Conservation (phyloP, 1,140 invertebrate species). For the Hylyphantes graminicola region DNA sequence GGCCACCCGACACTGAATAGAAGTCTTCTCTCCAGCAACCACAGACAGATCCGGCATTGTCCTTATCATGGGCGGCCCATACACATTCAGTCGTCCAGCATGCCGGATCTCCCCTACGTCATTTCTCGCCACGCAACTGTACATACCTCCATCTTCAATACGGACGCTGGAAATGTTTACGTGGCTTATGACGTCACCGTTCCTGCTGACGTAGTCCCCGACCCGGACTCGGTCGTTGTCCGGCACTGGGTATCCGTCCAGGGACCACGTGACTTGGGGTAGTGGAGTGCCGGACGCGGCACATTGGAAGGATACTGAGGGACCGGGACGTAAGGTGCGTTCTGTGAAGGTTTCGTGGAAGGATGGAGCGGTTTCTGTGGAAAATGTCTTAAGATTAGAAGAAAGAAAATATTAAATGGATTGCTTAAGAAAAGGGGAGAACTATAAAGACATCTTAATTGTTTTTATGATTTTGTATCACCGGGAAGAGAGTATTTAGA, state of each 20-base stretch:
- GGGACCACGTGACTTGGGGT: slow-evolving; percentile 61
- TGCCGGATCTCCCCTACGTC: slow-evolving; percentile 91
- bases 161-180: slow-evolving; percentile 92
- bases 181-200: slow-evolving; percentile 91
- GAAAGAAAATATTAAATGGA: too few species aligned
- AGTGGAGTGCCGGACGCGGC: slow-evolving; percentile 60
- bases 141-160: slow-evolving; percentile 92
- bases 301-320: slow-evolving; percentile 61
- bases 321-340: slow-evolving; percentile 33
- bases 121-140: slow-evolving; percentile 89
- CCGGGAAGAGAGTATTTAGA: too few species aligned
- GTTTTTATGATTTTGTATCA: too few species aligned
- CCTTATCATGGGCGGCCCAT: slow-evolving; percentile 87
- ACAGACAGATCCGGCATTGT: slow-evolving; percentile 80
- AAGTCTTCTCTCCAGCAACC: slow-evolving; percentile 88
- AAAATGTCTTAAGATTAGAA: too few species aligned
- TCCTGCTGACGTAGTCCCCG: slow-evolving; percentile 64
- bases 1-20: slow-evolving; percentile 91
- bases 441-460: too few species aligned
- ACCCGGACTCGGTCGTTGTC: slow-evolving; percentile 63
- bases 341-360: slow-evolving; percentile 52
- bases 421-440: too few species aligned
- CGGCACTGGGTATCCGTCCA: slow-evolving; percentile 63
- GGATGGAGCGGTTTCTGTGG: slow-evolving; percentile 65
- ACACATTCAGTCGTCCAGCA: slow-evolving; percentile 88